These are phyloP conservation scores for Agrochola lota DNA, from an alignment of 2,888 invertebrate genomes.

Conservation along the genomic window DNA sequence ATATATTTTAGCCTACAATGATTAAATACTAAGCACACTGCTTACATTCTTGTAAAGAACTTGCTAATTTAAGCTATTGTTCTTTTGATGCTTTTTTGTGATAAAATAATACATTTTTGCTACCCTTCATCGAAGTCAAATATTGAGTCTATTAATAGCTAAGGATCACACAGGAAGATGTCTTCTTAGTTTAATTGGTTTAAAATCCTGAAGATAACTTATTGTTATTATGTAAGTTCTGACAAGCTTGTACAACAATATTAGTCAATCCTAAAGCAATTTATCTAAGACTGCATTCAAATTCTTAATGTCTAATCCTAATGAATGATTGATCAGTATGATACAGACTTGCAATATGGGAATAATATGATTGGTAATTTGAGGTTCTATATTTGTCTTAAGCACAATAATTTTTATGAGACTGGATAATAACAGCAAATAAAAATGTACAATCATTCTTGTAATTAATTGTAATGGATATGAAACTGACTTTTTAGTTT, in stretches of 20 bases:
- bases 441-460: not conserved
- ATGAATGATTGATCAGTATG: not conserved
- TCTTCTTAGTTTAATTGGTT: not conserved
- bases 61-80: not conserved
- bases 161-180: constrained; percentile 32
- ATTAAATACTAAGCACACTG: not conserved
- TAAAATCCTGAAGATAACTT: not conserved
- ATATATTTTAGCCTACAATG: not conserved
- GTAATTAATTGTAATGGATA: not conserved
- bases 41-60: not conserved
- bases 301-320: not conserved
- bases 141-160: constrained; percentile 33
- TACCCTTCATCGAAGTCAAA: constrained; percentile 1
- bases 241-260: not conserved
- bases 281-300: not conserved
- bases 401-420: no score
- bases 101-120: not conserved
- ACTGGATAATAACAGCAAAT: not conserved
- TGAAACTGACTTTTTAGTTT: not conserved
- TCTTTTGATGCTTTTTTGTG: not conserved
- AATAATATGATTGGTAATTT: not conserved
- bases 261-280: not conserved
- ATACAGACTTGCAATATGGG: not conserved
- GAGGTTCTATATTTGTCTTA: not conserved
- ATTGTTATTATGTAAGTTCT: not conserved